Percentiles rank a stretch among this genome's conserved stretches.
phyloP scores from a whole-genome alignment of 2,888 invertebrate genomes.

The Mongoloraphidia duomilia region DNA sequence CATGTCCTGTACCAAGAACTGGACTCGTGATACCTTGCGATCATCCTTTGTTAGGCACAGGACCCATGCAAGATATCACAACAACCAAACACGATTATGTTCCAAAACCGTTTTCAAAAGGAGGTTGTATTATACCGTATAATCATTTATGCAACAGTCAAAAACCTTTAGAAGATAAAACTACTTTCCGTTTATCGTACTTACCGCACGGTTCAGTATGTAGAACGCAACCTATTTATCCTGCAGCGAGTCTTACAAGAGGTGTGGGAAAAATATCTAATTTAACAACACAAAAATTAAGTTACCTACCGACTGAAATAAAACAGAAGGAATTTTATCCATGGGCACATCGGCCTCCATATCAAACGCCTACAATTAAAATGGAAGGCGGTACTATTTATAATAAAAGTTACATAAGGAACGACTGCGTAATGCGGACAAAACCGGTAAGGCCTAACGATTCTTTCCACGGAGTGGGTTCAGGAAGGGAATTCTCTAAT shows the following conservation, averaged over 20 bases:
- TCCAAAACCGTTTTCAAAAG: constrained; percentile 40
- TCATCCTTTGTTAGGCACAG: constrained; percentile 45
- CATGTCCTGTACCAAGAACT: constrained; percentile 33
- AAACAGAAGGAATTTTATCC: constrained; percentile 27
- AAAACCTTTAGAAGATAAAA: constrained; percentile 32
- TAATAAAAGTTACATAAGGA: constrained; percentile 38
- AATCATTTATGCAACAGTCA: constrained; percentile 26
- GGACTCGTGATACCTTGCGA: constrained; percentile 42
- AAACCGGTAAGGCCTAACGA: constrained; percentile 23
- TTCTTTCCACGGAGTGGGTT: neutral
- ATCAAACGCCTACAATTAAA: constrained; percentile 39
- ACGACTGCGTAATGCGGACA: constrained; percentile 13
- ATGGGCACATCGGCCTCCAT: constrained; percentile 31
- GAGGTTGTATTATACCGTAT: constrained; percentile 27
- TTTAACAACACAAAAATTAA: constrained; percentile 24
- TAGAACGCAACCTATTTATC: constrained; percentile 23
- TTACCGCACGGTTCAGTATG: constrained; percentile 29
- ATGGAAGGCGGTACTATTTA: constrained; percentile 49
- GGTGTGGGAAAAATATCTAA: constrained; percentile 18
- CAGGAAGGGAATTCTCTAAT: constrained; percentile 12
- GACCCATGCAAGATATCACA: constrained; percentile 57
- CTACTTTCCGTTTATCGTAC: constrained; percentile 41
- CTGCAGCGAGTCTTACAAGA: constrained; percentile 20
- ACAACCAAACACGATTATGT: constrained; percentile 61
- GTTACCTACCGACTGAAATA: constrained; percentile 32